A percentile compares a stretch with the other conserved stretches of the same genome.
Evolutionary conservation across 1,140 invertebrate species (phyloP).

Genomic region (Leptopilina boulardi): DNA sequence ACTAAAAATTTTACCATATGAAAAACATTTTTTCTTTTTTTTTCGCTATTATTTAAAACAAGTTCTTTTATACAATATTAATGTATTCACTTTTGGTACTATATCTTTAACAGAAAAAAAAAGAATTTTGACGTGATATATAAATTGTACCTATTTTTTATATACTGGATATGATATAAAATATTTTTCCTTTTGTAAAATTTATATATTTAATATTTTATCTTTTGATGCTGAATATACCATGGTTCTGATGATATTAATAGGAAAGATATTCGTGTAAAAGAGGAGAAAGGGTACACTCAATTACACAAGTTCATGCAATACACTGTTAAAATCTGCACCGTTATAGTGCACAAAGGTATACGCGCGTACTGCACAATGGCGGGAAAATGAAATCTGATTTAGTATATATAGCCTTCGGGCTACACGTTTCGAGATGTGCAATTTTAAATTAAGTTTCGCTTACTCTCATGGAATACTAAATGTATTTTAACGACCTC

Average conservation of each 20-base stretch:
- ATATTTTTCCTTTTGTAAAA: not conserved
- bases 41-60: too few species aligned
- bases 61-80: too few species aligned
- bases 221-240: not conserved
- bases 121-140: too few species aligned
- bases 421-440: not conserved
- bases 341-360: slow-evolving; percentile 9
- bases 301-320: slow-evolving; percentile 29
- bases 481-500: slow-evolving; percentile 3
- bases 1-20: too few species aligned
- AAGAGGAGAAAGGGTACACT: not conserved
- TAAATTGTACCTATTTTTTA: not conserved
- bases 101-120: too few species aligned
- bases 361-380: not conserved
- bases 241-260: not conserved
- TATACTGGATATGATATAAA: not conserved
- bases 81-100: too few species aligned
- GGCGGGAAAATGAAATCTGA: slow-evolving; percentile 22
- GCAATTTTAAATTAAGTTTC: slow-evolving; percentile 24
- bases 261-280: not conserved
- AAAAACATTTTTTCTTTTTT: too few species aligned
- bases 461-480: not conserved
- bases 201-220: not conserved
- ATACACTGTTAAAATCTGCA: slow-evolving; percentile 12
- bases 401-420: slow-evolving; percentile 10